Evolutionary conservation across 2,113 vertebrate genomes (phyloP).

Genomic region (Eleginops maclovinus): DNA sequence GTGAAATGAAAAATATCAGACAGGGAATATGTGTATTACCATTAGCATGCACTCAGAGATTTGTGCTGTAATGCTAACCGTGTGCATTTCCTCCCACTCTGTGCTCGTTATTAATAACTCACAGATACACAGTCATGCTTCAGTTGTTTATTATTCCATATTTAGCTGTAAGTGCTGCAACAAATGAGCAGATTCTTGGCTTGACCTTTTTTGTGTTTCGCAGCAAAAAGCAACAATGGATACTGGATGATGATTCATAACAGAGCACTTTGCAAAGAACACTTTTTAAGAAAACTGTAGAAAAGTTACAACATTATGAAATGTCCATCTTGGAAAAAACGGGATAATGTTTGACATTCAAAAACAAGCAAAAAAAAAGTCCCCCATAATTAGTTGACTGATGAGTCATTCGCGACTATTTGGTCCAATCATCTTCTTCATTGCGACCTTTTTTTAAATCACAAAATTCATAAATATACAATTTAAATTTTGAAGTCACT

Average conservation of each 20-base stretch:
- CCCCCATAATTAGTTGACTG: neutral
- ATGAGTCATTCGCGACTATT: neutral
- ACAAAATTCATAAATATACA: conserved; percentile 62
- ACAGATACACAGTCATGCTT: conserved; percentile 50
- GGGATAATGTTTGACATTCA: conserved; percentile 40
- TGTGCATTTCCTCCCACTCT: neutral
- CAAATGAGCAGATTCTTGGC: conserved; percentile 31
- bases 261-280: conserved; percentile 61
- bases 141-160: conserved; percentile 61
- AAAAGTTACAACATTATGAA: conserved; percentile 76
- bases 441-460: conserved; percentile 13
- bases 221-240: conserved; percentile 42
- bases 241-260: conserved; percentile 50
- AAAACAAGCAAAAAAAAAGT: conserved; percentile 50
- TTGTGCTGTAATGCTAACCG: neutral
- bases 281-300: conserved; percentile 75
- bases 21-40: conserved; percentile 6
- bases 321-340: conserved; percentile 51
- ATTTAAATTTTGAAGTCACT: conserved; percentile 13
- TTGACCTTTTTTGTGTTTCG: conserved; percentile 42
- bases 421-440: neutral
- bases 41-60: conserved; percentile 12
- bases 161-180: conserved; percentile 41
- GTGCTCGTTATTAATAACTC: neutral
- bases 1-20: conserved; percentile 25